phyloP scores from a whole-genome alignment of 2,797 vertebrate genomes.

The Euphonia xanthogaster region DNA sequence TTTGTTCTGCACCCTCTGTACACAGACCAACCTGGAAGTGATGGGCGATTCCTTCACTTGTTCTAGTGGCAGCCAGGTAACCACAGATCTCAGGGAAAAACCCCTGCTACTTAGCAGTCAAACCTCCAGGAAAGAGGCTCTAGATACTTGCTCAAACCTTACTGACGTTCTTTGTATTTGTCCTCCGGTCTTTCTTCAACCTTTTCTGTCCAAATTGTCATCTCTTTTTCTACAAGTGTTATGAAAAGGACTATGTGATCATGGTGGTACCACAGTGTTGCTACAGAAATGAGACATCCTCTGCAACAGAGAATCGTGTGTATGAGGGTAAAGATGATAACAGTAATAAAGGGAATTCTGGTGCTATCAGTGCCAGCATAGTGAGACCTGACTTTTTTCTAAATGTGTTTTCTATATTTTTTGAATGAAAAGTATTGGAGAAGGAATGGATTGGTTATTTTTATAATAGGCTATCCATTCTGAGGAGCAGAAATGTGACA shows the following conservation, averaged over 20 bases:
- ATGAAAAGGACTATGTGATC: not conserved
- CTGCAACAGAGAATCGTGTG: fast-evolving
- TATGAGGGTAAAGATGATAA: not conserved
- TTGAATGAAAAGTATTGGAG: not conserved
- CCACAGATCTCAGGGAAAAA: not conserved
- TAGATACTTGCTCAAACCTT: not conserved
- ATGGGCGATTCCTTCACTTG: not conserved
- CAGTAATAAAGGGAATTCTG: not conserved
- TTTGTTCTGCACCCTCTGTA: not conserved
- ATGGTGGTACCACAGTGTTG: not conserved
- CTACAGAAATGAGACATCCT: not conserved
- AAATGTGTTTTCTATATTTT: not conserved
- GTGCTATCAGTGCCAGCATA: not conserved
- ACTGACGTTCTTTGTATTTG: not conserved
- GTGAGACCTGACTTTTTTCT: not conserved
- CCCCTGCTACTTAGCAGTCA: not conserved
- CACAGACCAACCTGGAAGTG: not conserved
- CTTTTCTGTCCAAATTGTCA: not conserved
- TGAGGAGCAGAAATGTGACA: not conserved
- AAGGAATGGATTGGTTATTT: not conserved
- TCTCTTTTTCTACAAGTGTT: not conserved
- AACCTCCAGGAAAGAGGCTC: not conserved
- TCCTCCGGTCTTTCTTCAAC: not conserved
- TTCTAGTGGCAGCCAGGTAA: not conserved
- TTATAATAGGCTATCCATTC: not conserved